Evolutionary conservation across 2,113 vertebrate species (phyloP).

Genomic region (Camelus bactrianus): DNA sequence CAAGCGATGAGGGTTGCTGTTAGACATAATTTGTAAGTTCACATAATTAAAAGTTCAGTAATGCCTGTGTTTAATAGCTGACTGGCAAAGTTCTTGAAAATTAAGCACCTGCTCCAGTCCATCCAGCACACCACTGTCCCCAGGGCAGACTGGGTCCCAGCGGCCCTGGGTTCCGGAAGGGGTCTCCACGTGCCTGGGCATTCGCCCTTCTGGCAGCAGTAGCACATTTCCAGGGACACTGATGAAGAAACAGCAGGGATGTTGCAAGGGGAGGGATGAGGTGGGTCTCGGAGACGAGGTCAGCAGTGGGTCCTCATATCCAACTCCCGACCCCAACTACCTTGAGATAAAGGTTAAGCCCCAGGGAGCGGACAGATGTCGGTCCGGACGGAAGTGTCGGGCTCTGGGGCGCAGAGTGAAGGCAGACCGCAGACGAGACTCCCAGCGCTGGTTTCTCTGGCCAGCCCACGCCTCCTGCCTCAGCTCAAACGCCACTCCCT

Average conservation of each 20-base stretch:
- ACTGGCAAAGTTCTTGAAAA: conserved; percentile 12
- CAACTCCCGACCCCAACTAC: neutral
- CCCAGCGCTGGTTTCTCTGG: neutral
- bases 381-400: neutral
- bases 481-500: conserved; percentile 76
- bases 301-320: neutral
- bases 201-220: neutral
- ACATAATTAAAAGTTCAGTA: conserved; percentile 23
- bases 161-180: neutral
- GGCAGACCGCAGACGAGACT: neutral
- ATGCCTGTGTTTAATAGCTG: conserved; percentile 29
- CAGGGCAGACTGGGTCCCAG: neutral
- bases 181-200: neutral
- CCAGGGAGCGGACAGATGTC: neutral
- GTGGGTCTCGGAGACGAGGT: neutral
- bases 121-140: neutral
- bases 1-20: neutral
- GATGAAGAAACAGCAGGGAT: conserved; percentile 37
- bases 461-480: conserved; percentile 75
- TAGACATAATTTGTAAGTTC: neutral
- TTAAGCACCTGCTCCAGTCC: neutral
- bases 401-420: neutral
- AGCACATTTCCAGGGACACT: neutral
- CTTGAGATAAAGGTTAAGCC: neutral
- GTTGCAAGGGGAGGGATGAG: neutral